Evolutionary conservation across 2,113 vertebrate genomes (phyloP).

Genomic region (Tamias sibiricus): DNA sequence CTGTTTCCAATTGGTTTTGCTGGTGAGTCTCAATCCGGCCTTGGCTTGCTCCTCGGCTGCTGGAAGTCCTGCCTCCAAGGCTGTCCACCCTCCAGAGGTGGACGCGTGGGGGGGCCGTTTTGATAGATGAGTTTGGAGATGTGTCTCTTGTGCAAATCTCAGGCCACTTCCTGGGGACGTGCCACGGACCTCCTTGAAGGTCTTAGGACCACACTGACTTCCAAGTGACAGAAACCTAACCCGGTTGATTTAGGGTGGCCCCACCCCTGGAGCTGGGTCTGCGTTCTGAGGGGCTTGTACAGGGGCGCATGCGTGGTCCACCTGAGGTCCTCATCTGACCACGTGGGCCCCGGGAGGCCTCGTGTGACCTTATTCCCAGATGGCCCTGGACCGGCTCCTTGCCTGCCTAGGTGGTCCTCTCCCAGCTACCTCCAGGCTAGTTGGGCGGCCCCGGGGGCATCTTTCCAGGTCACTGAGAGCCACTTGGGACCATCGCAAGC

Average conservation of each 20-base stretch:
- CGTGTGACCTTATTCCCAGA: rapidly evolving
- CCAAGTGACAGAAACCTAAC: neutral
- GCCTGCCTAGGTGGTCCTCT: neutral
- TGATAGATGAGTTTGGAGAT: neutral
- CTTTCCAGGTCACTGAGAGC: neutral
- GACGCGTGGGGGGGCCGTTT: rapidly evolving
- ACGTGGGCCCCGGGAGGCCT: rapidly evolving
- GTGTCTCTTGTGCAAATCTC: neutral
- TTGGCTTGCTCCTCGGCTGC: conserved; percentile 77
- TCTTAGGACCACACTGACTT: neutral
- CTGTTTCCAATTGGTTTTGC: conserved; percentile 74
- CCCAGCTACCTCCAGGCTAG: neutral
- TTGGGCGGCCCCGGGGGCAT: neutral
- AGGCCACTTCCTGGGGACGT: neutral
- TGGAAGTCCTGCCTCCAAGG: neutral
- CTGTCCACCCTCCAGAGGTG: neutral
- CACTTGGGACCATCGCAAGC: rapidly evolving
- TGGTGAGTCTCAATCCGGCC: conserved; percentile 68
- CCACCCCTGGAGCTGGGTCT: neutral
- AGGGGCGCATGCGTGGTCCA: rapidly evolving
- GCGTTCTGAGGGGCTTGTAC: rapidly evolving
- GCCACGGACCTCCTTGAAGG: neutral
- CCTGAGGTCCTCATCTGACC: neutral
- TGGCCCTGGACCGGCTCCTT: neutral
- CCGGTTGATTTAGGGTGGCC: too few relatives aligned